Base-by-base conservation (phyloP, 1,140 invertebrate species). In the Drosophila nikananu region DNA sequence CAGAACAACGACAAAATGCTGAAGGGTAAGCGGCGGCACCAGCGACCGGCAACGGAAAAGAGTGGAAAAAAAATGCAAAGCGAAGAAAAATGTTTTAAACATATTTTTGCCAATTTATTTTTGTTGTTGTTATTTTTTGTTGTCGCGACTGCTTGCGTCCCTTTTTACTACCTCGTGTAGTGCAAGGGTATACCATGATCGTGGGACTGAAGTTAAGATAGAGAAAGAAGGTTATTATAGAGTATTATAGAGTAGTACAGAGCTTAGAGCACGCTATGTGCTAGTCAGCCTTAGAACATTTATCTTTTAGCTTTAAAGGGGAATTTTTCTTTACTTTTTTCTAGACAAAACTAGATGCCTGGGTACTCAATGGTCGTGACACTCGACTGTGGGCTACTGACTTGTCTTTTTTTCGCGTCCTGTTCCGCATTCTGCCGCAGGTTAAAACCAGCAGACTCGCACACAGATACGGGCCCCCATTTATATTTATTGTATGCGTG, bases 21-120 rank as follows among this genome's bases (percentile, higher is more conserved):
- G 49, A 19, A 55, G 42, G 32, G 58, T 27, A 52, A 58, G 35
- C 41, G 42, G 17, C 37, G 46, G 30, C 64, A 30, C 58, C 41
- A 76, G 35, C 57, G 55, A 68, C 72, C 63, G 80, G 73, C 64
- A 64, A 60, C 23, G 58, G 52, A 48, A 51, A 46, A 27, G 42
- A 62, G 19, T 32, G 37, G 42, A 61, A 55, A 90, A n/a, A 52
- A 90, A 86, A 90, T 90, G 86, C 78, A 89, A 84, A 89, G 70
- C 80, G 71, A 51, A 80, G 71, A 54, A 80, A 90, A 90, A 90
- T 90, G 86, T 90, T 90, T 90, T 65, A 90, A 90, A 90, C 86
- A 90, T 90, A 86, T 87, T 89, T 89, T 87, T 82, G 67, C 59
- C 60, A 74, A 64, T 72, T 78, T 60, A 57, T 72, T 83, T 76